Evolutionary conservation across 2,888 invertebrate species (phyloP), one percentile per base, ranked within the genome.

Genomic region (Drosophila borborema): DNA sequence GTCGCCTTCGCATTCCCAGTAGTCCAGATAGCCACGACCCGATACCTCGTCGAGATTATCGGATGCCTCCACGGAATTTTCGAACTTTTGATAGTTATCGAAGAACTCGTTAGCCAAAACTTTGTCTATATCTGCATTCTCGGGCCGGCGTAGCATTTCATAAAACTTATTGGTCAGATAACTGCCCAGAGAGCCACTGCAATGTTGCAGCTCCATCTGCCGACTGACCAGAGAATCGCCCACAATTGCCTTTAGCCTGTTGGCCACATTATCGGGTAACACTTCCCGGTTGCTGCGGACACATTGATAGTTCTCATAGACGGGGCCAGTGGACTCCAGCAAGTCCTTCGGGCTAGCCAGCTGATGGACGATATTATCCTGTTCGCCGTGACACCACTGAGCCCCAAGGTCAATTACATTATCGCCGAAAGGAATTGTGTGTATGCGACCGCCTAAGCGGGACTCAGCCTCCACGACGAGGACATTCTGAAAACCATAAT

Each of bases 1-100:
- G 90, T 97, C 95, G 4, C 97, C 97, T 31, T 96, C 95, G 88
- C 96, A 96, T 2, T 94, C 94, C 94, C 95, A 94, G 83, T 95
- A 96, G 74, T 96, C 95, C 1, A 94, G 92, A 55, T 95, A 93
- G 0, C 95, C 95, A 70, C 93, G 93, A 0, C 96, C 94, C 0
- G 97, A 97, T 38, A 96, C 95, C 58, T 95, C 94, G 93, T 94
- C 93, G 95, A 97, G 93, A 80, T 94, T 91, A 93, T 95, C 94
- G 82, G 96, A 94, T 68, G 96, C 94, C 93, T 96, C 94, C 90
- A 93, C 90, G 0, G 93, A 93, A 75, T 92, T 93, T 67, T 93
- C 93, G 59, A 92, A 93, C 54, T 93, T 95, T 67, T 95, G 94
- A 80, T 94, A 95, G 94, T 95, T 96, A 68, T 95, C 95, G 5